Evolutionary conservation across 2,113 vertebrate species (phyloP), one percentile per base, ranked within the genome.

Genomic region (Loxodonta africana): DNA sequence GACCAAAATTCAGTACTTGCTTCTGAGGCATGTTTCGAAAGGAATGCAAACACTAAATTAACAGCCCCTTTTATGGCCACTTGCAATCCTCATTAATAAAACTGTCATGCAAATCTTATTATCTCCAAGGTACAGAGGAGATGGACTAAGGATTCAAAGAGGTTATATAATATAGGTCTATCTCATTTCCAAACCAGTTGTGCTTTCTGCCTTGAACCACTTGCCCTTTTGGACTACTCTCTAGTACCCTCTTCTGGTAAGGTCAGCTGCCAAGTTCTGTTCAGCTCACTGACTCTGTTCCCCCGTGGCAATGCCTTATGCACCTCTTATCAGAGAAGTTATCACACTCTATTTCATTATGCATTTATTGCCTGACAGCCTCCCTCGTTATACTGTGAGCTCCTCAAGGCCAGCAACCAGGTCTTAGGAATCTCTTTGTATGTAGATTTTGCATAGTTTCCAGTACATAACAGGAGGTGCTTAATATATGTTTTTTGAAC

Each of bases 401-500:
- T 93, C 67, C 9, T 46, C 46, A 93, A 91, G 53, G 53, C n/a
- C 8, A 69, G n/a, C 46, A 69, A 37, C 63, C 9, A 74, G 41
- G 3, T 69, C 28, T 84, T 60, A 95, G 21, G 78, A 30, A 88
- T 74, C 2, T 80, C 17, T 80, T 69, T 80, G 41, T 33, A 74
- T 80, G 37, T 81, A 74, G 26, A 37, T 83, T 89, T 92, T n/a
- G 93, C 30, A 86, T 30, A 71, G 10, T 60, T 84, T 63, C 37
- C 8, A 93, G 41, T 0, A 85, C 28, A 81, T 57, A 85, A 12
- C 44, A 89, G 2, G n/a, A 37, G 0, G 11, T 84, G 17, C 5
- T 96, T 95, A 80, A 81, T 62, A 62, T 81, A 90, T 71, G 8
- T 65, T 76, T 74, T 83, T 80, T 57, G 37, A 93, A 83, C 78